Evolutionary conservation across 2,888 invertebrate genomes (phyloP), one percentile per base, ranked within the genome.

Genomic region (Eupelmus urozonus): DNA sequence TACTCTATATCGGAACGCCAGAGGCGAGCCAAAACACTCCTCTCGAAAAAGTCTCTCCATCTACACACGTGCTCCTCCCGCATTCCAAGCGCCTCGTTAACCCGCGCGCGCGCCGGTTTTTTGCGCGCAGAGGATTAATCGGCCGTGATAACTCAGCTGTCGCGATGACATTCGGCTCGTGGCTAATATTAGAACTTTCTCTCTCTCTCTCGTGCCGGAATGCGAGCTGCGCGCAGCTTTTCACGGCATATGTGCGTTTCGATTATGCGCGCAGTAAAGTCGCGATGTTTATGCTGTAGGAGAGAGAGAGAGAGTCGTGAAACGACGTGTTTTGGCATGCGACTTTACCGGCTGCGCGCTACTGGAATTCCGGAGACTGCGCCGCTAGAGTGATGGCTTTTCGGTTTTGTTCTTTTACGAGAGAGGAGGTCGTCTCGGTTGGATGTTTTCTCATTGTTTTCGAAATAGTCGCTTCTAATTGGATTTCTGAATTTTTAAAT

Each of bases 91-190:
- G 45, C 18, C 75, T 75, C 67, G 75, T 75, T 75, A 75, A 62
- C 42, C n/a, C 27, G 18, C 29, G n/a, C 49, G 49, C 63, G n/a
- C 59, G 70, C 27, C 13, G 2, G 9, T 9, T n/a, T n/a, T n/a
- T 34, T 34, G 53, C 59, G 13, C 42, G 34, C 67, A 55, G 34
- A 75, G 72, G 66, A 81, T 81, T 80, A 80, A 81, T 81, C 79
- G 77, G 49, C 57, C 75, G 75, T 62, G 77, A 81, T 81, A 81
- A 81, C 74, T 79, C 66, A 78, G 75, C 75, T 79, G 81, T 81
- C 79, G 65, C 71, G 81, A 74, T 74, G 79, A 77, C 77, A 70
- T 51, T 76, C 49, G 55, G 25, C 42, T 18, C 49, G 42, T n/a
- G 23, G 72, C 79, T 81, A 81, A 79, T 79, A 77, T 79, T 79